Conservation (phyloP, 2,113 vertebrate species). For the Ramphastos sulfuratus region DNA sequence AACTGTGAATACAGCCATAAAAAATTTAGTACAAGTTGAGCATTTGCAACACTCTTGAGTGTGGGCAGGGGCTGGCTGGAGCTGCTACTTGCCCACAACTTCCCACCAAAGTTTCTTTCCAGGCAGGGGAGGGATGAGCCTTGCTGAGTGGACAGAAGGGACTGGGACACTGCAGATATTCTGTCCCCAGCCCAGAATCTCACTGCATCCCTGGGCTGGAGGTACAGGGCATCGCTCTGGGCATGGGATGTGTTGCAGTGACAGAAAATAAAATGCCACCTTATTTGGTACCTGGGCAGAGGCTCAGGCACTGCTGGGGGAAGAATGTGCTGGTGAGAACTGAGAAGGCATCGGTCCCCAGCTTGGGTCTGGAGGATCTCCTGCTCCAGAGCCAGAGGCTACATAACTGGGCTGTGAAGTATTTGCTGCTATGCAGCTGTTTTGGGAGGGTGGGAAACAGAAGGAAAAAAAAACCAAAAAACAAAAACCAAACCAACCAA, state of each 20-base stretch:
- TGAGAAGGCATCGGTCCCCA: not conserved
- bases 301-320: not conserved
- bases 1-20: constrained; percentile 60
- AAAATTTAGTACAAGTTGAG: constrained; percentile 70
- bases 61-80: not conserved
- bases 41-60: constrained; percentile 55
- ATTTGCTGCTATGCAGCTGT: not conserved
- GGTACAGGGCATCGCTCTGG: not conserved
- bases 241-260: not conserved
- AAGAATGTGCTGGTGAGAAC: not conserved
- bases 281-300: not conserved
- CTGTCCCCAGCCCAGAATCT: not conserved
- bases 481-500: not conserved
- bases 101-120: constrained; percentile 8
- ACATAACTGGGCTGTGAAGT: accelerated
- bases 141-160: not conserved
- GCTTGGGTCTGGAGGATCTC: not conserved
- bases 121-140: not conserved
- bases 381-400: not conserved
- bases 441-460: not conserved
- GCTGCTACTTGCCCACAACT: not conserved
- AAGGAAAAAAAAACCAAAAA: not conserved
- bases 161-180: not conserved
- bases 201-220: not conserved
- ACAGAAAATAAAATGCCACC: not conserved